Evolutionary conservation across 2,797 vertebrate genomes (phyloP), one percentile per base, ranked within the genome.

Genomic region (Helarctos malayanus): DNA sequence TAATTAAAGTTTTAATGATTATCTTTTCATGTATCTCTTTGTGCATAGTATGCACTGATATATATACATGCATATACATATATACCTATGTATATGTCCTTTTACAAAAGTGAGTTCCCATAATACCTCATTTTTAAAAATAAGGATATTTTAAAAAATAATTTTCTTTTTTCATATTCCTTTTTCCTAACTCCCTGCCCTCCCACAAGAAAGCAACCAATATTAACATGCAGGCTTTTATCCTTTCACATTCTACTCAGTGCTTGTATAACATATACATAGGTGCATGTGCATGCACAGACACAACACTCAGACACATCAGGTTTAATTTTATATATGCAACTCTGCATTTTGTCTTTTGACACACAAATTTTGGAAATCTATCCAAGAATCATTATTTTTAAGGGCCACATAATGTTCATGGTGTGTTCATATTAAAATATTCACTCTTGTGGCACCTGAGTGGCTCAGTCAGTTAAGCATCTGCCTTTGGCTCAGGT

Each of bases 331-430:
- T 5, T 57, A 21, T 23, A 84, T 75, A 80, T 38, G 8, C 32
- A 91, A 29, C 49, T 25, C 8, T 91, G 49, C 25, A 93, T 69
- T 59, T 89, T 86, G 38, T 59, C 18, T 93, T 91, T 87, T 81
- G 41, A 89, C 38, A 56, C 71, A 45, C 13, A 54, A 12, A 49
- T 49, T 81, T 80, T 73, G 41, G 45, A 97, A 96, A 54, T 91
- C 49, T 88, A 54, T 47, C 32, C 25, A 79, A 88, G 76, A 59
- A 47, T 41, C 19, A 16, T 87, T 79, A 69, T 90, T 83, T 88
- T 82, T 87, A 91, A 63, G 29, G 29, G 12, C 35, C 15, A 75
- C n/a, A 38, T 91, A 87, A 83, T 65, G 14, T 78, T 79, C 38
- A 91, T 21, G 16, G 15, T 86, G 5, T 49, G n/a, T 71, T 59